A percentile compares a stretch with the other conserved stretches of the same genome.
phyloP scores from a whole-genome alignment of 2,113 vertebrate genomes.

The Oplegnathus fasciatus region DNA sequence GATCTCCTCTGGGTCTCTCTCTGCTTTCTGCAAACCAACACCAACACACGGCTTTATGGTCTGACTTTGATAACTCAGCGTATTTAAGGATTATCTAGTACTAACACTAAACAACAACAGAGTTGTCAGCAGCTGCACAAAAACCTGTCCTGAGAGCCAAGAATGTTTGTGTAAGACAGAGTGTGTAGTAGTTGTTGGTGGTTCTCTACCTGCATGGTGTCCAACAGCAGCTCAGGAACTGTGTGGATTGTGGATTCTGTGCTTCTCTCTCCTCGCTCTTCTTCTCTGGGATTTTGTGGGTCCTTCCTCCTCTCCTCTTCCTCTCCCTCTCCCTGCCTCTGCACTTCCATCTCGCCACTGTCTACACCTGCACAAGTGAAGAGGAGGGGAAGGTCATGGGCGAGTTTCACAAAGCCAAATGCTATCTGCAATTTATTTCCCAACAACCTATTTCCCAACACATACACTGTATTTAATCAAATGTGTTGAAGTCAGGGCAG shows the following conservation, averaged over 20 bases:
- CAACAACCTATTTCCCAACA: not conserved
- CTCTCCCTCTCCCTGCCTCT: conserved; percentile 67
- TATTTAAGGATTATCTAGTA: not conserved
- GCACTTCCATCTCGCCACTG: conserved; percentile 84
- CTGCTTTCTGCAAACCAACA: conserved; percentile 75
- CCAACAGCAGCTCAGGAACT: conserved; percentile 86
- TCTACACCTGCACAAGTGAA: conserved; percentile 77
- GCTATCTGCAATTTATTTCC: too few species aligned
- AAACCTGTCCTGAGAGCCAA: too few species aligned
- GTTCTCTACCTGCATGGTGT: conserved; percentile 73
- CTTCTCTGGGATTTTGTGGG: conserved; percentile 56
- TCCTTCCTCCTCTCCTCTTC: conserved; percentile 79
- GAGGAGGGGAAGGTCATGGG: not conserved
- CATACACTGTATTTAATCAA: not conserved
- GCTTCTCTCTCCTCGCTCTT: conserved; percentile 84
- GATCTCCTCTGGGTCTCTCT: conserved; percentile 88
- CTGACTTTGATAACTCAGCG: not conserved
- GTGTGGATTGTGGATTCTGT: conserved; percentile 92
- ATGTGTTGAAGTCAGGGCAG: not conserved
- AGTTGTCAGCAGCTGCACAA: not conserved
- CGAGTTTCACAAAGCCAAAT: not conserved
- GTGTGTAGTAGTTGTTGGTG: too few species aligned
- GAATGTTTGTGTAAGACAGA: not conserved
- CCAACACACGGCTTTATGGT: not conserved
- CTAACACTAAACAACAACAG: too few species aligned